These are phyloP conservation scores for Pygoscelis adeliae DNA, from an alignment of 2,113 vertebrate species.

Conservation along the genomic window DNA sequence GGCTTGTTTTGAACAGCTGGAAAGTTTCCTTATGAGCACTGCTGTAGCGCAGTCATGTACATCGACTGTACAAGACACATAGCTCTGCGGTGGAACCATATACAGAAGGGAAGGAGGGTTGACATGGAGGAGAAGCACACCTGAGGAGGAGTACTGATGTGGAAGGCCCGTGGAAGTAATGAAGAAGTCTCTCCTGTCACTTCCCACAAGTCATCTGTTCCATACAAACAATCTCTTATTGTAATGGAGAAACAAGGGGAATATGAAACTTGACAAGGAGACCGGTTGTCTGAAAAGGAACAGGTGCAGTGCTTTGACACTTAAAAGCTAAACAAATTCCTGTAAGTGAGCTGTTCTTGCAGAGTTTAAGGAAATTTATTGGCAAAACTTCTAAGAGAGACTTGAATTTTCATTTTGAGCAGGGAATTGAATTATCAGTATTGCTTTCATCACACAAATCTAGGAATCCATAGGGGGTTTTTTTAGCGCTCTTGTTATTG, in stretches of 20 bases:
- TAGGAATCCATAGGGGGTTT: not conserved
- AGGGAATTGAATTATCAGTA: not conserved
- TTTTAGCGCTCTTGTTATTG: not conserved
- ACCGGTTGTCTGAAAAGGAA: not conserved
- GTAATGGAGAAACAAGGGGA: not conserved
- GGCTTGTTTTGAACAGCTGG: not conserved
- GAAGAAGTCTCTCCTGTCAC: not conserved
- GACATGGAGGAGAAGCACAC: not conserved
- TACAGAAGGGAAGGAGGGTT: not conserved
- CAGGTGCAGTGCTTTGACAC: not conserved
- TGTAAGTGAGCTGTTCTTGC: not conserved
- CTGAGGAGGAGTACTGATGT: not conserved
- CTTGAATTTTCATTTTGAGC: not conserved
- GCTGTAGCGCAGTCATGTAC: not conserved
- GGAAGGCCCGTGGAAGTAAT: not conserved
- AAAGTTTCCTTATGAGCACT: not conserved
- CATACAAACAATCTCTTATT: accelerated
- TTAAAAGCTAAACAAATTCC: not conserved
- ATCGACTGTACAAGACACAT: not conserved
- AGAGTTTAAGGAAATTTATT: not conserved
- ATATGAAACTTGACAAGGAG: not conserved
- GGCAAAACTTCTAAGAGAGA: not conserved
- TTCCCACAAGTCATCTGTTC: not conserved
- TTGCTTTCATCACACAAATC: not conserved
- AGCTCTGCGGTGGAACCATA: not conserved